Evolutionary conservation across 1,140 invertebrate genomes (phyloP), one percentile per base, ranked within the genome.

Genomic region (Drosophila leontia): DNA sequence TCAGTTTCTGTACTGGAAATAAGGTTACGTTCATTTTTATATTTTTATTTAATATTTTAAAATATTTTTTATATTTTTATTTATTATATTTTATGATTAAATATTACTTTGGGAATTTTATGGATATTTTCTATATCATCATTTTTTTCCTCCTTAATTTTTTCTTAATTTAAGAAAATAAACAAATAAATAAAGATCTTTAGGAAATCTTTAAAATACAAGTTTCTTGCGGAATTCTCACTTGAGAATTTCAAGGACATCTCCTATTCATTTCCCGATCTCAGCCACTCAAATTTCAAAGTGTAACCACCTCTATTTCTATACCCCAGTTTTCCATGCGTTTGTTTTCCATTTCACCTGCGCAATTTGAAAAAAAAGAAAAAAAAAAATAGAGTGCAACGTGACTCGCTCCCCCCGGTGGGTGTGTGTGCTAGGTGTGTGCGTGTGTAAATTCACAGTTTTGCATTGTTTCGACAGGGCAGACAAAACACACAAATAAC

Each of bases 401-500:
- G 50, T 69, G 48, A 71, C 47, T 53, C 35, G 26, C 47, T 12
- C 29, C 7, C 41, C 15, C 41, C 2, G 29, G 5, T 23, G 12
- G 7, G 58, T 6, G 37, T 0, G 0, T 35, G 15, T 64, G 11
- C 12, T 15, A 19, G 13, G 17, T 19, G 17, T n/a, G 19, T 6
- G 39, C 3, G 39, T 19, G 32, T 34, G 34, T 26, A 34, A 23
- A 62, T 57, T 56, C 8, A 6, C 44, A 3, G 42, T 45, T 56
- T 68, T 71, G 67, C 47, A 55, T 71, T 58, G 63, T 44, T 71
- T 48, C 19, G 67, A 50, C 32, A 23, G 69, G 44, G 32, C 51
- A 67, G 53, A 72, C 65, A 59, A 71, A 72, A 71, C 55, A 72
- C 70, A 72, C 70, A 72, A 72, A 72, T 72, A 74, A 74, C 70